phyloP scores from a whole-genome alignment of 2,113 vertebrate species.

The Burhinus bistriatus region DNA sequence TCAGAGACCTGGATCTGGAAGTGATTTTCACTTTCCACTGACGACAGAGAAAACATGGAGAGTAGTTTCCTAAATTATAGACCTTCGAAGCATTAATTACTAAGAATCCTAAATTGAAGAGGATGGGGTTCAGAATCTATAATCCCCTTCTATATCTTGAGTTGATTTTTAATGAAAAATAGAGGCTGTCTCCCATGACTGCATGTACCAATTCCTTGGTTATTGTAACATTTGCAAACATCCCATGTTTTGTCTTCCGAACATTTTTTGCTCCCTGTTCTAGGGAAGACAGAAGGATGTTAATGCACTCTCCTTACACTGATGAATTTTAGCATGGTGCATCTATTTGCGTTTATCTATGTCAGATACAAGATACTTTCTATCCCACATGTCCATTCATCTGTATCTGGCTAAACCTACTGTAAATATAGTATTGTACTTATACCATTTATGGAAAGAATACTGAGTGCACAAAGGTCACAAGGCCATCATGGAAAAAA shows the following conservation, averaged over 20 bases:
- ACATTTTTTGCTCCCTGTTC: not conserved
- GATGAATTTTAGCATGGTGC: not conserved
- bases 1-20: not conserved
- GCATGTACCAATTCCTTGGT: not conserved
- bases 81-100: not conserved
- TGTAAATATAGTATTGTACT: not conserved
- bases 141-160: not conserved
- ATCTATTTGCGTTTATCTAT: not conserved
- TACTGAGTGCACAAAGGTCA: not conserved
- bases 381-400: not conserved
- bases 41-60: not conserved
- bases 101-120: not conserved
- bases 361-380: not conserved
- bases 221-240: not conserved
- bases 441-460: not conserved
- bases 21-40: not conserved
- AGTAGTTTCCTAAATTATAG: not conserved
- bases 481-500: not conserved
- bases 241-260: not conserved
- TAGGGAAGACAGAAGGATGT: not conserved
- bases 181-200: not conserved
- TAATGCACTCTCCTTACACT: not conserved
- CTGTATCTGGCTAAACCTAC: not conserved
- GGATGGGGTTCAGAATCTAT: not conserved
- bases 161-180: not conserved